Base-by-base conservation (phyloP, 1,140 invertebrate genomes). In the Lordiphosa collinella region DNA sequence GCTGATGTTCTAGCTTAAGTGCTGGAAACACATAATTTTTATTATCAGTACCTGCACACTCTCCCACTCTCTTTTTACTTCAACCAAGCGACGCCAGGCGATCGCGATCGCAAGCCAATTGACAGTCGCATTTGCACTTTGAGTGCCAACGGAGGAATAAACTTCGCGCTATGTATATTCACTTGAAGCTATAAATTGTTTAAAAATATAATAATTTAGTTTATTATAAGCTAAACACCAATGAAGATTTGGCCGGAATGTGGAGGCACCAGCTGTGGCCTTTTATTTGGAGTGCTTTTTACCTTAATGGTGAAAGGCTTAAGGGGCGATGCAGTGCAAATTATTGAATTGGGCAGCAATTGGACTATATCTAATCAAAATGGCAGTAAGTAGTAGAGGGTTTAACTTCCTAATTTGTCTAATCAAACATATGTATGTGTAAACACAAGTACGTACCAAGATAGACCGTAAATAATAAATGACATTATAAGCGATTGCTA, bases 321-420 rank as follows among this genome's bases (percentile, higher is more conserved):
- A 9, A 65, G 41, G 11, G 55, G 50, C 11, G 84, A 87, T 43
- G 59, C 64, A 29, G 84, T 87, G 10, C 58, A 75, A 56, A 52
- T 84, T 13, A 74, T 84, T 40, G 62, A 84, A 36, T 49, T 87
- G 58, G 47, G 47, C 31, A 61, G 36, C 16, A 50, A 72, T 53
- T 87, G 84, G 84, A 68, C 16, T 22, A 49, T 87, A 72, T 63
- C 48, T 50, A 87, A 87, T 61, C 84, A 68, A 48, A 87, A 87
- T 58, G 62, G 70, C 40, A 61, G 84, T 87, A 55, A 86, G 84
- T 86, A 56, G 8, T 22, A 35, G 1, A 38, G 9, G 11, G 9
- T 14, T 31, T 6, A 37, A 51, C 18, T 29, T 4, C 12, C 7
- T 7, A 11, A 16, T 8, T 11, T 34, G 34, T 25, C 31, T 41